Percentiles rank a stretch among this genome's conserved stretches.
Evolutionary conservation across 2,888 invertebrate species (phyloP).

Genomic region (Temnothorax ravouxi): DNA sequence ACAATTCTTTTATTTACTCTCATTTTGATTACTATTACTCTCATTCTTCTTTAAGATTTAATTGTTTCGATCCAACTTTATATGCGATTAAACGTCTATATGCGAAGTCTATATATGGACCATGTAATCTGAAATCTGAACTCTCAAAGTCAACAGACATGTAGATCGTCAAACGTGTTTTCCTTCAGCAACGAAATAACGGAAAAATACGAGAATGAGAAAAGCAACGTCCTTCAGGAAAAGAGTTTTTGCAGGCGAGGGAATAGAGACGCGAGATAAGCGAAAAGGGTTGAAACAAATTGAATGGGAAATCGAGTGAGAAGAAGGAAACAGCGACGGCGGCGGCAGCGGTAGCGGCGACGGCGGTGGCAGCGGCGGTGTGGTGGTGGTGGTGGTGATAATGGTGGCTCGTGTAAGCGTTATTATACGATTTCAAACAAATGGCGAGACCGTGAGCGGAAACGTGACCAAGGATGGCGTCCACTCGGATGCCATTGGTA

Average conservation of each 20-base stretch:
- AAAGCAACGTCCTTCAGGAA: slow-evolving; percentile 18
- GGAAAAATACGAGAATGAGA: slow-evolving; percentile 4
- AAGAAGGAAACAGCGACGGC: slow-evolving; percentile 64
- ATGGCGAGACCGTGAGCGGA: slow-evolving; percentile 76
- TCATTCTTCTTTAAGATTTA: too few relatives aligned
- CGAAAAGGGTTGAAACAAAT: slow-evolving; percentile 58
- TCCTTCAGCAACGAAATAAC: not conserved
- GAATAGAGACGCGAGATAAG: not conserved
- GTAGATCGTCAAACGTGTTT: slow-evolving; percentile 6
- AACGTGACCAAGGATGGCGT: slow-evolving; percentile 68
- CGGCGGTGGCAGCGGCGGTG: too few relatives aligned
- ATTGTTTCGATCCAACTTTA: too few relatives aligned
- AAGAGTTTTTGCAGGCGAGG: slow-evolving; percentile 12
- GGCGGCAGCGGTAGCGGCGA: slow-evolving; percentile 48
- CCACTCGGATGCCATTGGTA: slow-evolving; percentile 70
- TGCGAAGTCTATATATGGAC: too few relatives aligned
- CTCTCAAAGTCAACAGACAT: too few relatives aligned
- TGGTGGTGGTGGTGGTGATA: slow-evolving; percentile 62
- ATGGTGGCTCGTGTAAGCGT: slow-evolving; percentile 74
- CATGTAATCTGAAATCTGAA: too few relatives aligned
- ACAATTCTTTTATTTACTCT: too few relatives aligned
- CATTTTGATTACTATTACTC: too few relatives aligned
- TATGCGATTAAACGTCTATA: too few relatives aligned
- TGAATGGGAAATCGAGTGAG: slow-evolving; percentile 69
- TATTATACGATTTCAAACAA: slow-evolving; percentile 80